Percentiles rank a stretch among this genome's conserved stretches.
Conservation (phyloP, 2,113 vertebrate species). For the Ifrita kowaldi region DNA sequence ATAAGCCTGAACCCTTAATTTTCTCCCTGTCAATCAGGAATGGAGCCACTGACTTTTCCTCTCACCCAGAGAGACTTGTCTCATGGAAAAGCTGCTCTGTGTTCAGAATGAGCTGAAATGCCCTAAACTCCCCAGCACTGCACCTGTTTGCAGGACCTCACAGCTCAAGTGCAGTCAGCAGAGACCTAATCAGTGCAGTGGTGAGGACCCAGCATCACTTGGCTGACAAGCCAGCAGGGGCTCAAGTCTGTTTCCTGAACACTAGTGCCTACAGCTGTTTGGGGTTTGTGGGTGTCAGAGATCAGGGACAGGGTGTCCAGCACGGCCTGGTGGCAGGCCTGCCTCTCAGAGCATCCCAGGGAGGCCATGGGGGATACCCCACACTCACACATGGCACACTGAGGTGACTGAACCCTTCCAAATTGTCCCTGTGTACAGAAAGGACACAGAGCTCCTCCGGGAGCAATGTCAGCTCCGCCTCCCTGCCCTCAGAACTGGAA, state of each 20-base stretch:
- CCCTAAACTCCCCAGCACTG: not conserved
- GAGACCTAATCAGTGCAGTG: not conserved
- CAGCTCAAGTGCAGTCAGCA: not conserved
- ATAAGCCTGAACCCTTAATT: conserved; percentile 33
- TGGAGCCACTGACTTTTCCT: not conserved
- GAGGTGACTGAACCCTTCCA: not conserved
- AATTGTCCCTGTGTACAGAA: not conserved
- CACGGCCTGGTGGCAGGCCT: not conserved
- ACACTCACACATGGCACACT: fast-evolving
- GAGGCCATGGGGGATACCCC: fast-evolving
- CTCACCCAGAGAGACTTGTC: not conserved
- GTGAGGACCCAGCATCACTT: not conserved
- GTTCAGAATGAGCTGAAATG: not conserved
- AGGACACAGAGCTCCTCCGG: not conserved
- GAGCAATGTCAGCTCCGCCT: not conserved
- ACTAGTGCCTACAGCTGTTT: not conserved
- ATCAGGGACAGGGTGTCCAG: fast-evolving
- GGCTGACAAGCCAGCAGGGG: not conserved
- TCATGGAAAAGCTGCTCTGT: not conserved
- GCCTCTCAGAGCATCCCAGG: no score
- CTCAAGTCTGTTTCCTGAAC: not conserved
- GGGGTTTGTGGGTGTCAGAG: not conserved
- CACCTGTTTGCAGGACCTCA: not conserved
- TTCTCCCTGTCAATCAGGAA: conserved; percentile 13
- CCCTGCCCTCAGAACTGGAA: not conserved